Evolutionary conservation across 2,888 invertebrate genomes (phyloP).

Genomic region (Cantharis nigra): DNA sequence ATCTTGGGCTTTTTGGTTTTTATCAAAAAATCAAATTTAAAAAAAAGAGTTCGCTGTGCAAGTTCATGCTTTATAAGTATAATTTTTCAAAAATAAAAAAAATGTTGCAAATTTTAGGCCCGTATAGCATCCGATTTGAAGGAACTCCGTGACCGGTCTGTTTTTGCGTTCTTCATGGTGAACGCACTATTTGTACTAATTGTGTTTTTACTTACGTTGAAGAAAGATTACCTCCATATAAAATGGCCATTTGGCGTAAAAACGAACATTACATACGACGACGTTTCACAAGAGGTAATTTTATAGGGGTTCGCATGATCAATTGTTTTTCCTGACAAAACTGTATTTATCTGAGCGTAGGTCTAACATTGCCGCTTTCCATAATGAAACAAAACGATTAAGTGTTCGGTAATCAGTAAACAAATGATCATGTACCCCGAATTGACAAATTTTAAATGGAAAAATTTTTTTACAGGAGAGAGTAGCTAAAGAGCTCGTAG

Average conservation of each 20-base stretch:
- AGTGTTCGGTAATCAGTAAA: slow-evolving; percentile 24
- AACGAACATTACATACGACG: slow-evolving; percentile 91
- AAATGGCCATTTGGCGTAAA: slow-evolving; percentile 96
- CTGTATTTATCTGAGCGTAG: neutral
- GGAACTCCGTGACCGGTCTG: slow-evolving; percentile 92
- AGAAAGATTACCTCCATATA: slow-evolving; percentile 94
- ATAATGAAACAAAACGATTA: neutral
- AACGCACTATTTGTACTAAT: slow-evolving; percentile 98
- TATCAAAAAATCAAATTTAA: neutral
- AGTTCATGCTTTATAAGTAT: neutral
- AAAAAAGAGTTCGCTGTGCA: neutral
- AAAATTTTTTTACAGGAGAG: slow-evolving; percentile 71
- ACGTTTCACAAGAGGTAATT: slow-evolving; percentile 89
- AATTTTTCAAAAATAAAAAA: neutral
- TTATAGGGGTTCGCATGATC: slow-evolving; percentile 46
- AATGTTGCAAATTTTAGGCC: slow-evolving; percentile 69
- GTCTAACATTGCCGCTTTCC: neutral
- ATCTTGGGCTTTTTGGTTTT: neutral
- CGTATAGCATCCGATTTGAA: slow-evolving; percentile 89
- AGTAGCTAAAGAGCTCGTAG: slow-evolving; percentile 88
- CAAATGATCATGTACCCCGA: slow-evolving; percentile 60
- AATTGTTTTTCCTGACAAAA: slow-evolving; percentile 19
- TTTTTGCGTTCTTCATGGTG: slow-evolving; percentile 97
- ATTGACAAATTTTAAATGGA: slow-evolving; percentile 60
- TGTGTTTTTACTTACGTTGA: slow-evolving; percentile 97